Evolutionary conservation across 2,888 invertebrate species (phyloP).

Genomic region (Criorhina ranunculi): DNA sequence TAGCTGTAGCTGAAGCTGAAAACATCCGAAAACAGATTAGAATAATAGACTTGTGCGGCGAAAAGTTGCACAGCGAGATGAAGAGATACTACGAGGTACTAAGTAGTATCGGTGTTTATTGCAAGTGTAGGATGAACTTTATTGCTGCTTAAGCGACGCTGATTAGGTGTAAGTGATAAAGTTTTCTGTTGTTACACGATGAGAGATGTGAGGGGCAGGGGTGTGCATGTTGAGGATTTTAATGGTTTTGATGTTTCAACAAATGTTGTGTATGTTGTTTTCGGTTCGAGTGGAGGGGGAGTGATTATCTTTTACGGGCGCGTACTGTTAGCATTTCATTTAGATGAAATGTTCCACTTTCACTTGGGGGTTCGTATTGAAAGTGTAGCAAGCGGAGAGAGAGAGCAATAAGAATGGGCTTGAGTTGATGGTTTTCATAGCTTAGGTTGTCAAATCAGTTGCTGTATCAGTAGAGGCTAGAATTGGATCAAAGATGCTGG

Average conservation of each 20-base stretch:
- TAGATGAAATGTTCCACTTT: constrained; percentile 6
- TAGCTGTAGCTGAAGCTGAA: constrained; percentile 13
- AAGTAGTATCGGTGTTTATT: constrained; percentile 65
- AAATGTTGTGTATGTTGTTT: constrained; percentile 30
- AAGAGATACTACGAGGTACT: constrained; percentile 28
- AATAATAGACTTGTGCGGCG: constrained; percentile 47
- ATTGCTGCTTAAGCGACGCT: constrained; percentile 68
- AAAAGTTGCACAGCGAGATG: constrained; percentile 26
- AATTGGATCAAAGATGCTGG: no score
- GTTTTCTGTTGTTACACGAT: constrained; percentile 39
- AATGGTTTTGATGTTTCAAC: constrained; percentile 55
- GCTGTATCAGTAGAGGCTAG: no score
- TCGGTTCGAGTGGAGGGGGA: constrained; percentile 29
- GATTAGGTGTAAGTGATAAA: constrained; percentile 75
- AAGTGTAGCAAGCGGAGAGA: not conserved
- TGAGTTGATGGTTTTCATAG: no score
- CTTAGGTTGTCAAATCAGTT: no score
- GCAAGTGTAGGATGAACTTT: constrained; percentile 72
- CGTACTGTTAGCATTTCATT: constrained; percentile 8
- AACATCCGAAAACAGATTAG: constrained; percentile 54
- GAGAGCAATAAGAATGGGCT: no score
- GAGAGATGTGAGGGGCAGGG: constrained; percentile 25
- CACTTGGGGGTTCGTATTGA: not conserved
- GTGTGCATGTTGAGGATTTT: constrained; percentile 36
- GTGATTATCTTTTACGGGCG: constrained; percentile 46